Conservation (phyloP, 2,113 vertebrate species). For the Phylloscopus trochilus region DNA sequence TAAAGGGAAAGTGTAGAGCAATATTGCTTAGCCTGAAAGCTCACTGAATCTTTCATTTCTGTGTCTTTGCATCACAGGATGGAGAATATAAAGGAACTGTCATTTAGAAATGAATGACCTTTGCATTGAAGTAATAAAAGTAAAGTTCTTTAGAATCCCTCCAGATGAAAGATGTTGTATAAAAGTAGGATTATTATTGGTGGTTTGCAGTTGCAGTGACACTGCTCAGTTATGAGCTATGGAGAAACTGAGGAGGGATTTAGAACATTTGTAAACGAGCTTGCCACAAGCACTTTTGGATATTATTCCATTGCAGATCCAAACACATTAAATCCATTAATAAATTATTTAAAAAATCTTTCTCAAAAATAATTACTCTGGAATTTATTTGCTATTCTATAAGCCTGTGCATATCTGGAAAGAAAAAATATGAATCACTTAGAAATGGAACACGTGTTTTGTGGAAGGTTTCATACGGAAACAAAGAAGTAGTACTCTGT, state of each 20-base stretch:
- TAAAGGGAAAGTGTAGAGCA: background rate
- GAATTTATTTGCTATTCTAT: background rate
- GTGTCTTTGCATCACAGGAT: background rate
- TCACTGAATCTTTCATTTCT: slow-evolving; percentile 29
- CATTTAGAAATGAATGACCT: slow-evolving; percentile 29
- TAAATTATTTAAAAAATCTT: background rate
- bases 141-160: background rate
- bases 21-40: background rate
- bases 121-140: slow-evolving; percentile 24
- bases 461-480: background rate
- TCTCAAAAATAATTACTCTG: background rate
- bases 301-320: background rate
- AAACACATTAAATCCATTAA: background rate
- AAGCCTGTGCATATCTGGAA: background rate
- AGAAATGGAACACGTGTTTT: background rate
- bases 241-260: background rate
- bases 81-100: slow-evolving; percentile 2
- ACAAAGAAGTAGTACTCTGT: background rate
- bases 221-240: background rate
- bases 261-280: background rate
- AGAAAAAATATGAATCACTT: background rate
- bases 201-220: background rate
- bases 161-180: background rate
- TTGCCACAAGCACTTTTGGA: background rate
- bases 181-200: background rate